Conservation (phyloP, 2,113 vertebrate species). For the Cairina moschata region DNA sequence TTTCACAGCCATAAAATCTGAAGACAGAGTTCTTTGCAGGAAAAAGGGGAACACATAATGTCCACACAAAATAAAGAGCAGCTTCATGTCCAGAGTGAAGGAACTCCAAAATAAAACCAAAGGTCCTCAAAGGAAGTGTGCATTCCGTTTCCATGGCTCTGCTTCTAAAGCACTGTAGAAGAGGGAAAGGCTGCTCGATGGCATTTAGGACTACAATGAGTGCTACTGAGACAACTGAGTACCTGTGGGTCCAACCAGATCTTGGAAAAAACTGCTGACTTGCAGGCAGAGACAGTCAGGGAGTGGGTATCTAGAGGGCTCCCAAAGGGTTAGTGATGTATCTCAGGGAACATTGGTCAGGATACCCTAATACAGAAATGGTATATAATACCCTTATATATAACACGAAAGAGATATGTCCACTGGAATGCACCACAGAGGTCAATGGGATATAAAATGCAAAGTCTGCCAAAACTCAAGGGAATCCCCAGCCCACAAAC, state of each 20-base stretch:
- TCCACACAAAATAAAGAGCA: background rate
- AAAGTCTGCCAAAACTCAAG: background rate
- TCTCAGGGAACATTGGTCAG: background rate
- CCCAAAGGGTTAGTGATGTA: background rate
- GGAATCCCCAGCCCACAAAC: background rate
- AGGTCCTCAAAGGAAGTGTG: background rate
- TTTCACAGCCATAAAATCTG: background rate
- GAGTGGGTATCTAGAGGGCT: background rate
- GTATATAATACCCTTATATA: no score
- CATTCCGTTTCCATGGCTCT: background rate
- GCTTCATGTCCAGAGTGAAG: background rate
- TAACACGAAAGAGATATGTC: background rate
- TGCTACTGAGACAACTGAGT: background rate
- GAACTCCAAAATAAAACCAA: background rate
- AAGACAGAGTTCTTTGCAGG: background rate
- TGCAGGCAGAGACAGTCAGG: background rate
- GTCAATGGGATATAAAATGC: background rate
- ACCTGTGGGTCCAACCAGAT: background rate
- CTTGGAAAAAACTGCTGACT: background rate
- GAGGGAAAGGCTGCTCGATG: background rate
- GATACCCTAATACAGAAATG: background rate
- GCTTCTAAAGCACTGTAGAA: background rate
- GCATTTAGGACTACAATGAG: background rate
- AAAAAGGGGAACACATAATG: background rate
- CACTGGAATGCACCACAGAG: background rate